Conservation (phyloP, 2,888 invertebrate genomes). For the Galerucella nymphaeae region DNA sequence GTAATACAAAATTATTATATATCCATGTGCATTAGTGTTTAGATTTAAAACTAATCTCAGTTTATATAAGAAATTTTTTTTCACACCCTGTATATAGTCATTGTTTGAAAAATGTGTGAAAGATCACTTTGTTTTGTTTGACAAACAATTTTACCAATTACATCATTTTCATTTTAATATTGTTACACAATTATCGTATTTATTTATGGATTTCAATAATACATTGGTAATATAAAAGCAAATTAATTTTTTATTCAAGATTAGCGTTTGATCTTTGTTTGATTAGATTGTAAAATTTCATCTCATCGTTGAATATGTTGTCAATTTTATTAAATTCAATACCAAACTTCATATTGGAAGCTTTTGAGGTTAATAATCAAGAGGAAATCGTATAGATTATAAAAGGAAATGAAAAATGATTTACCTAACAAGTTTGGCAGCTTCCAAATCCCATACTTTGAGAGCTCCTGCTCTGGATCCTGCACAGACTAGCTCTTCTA, state of each 20-base stretch:
- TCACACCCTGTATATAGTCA: neutral
- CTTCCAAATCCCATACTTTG: constrained; percentile 70
- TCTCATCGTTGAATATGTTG: neutral
- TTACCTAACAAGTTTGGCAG: constrained; percentile 81
- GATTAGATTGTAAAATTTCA: neutral
- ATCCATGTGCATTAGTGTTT: too few species aligned
- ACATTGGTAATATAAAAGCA: too few species aligned
- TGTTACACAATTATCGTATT: neutral
- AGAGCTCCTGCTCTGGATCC: constrained; percentile 94
- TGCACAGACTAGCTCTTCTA: constrained; percentile 94
- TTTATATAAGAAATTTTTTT: neutral
- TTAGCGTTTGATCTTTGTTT: neutral
- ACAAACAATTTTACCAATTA: neutral
- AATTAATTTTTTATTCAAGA: neutral
- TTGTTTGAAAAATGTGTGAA: neutral
- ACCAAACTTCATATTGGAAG: too few species aligned
- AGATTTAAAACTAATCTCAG: too few species aligned
- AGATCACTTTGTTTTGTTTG: neutral
- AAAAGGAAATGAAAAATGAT: neutral
- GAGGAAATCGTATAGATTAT: too few species aligned
- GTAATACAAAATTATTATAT: neutral
- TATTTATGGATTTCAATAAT: neutral
- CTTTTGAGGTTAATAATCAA: too few species aligned
- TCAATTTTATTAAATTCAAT: too few species aligned
- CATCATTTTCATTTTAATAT: neutral